Base-by-base conservation (phyloP, 1,140 invertebrate species). In the Ceratina calcarata region DNA sequence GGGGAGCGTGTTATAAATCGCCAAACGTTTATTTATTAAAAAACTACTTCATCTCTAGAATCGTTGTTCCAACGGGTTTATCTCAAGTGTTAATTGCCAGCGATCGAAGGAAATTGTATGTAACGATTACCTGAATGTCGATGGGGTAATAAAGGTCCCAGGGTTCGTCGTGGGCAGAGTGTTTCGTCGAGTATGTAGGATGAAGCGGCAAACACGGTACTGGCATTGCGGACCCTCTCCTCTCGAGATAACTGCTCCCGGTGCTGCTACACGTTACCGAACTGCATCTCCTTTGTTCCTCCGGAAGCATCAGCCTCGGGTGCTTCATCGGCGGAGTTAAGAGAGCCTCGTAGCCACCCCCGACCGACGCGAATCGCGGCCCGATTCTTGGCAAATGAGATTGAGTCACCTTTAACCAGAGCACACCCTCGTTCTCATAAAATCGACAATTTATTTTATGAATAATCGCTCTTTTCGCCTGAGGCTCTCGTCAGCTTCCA, bases 251-350 rank as follows among this genome's bases (percentile, higher is more conserved):
- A 60, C 96, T 96, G 89, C 96, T 96, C 67, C 95, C 96, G 18
- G 96, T 96, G 87, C 96, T 97, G 83, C 96, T 97, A 89, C 96
- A 97, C 16, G 96, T 97, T 78, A 96, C 95, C 64, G 96, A 96
- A 88, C 96, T 97, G 73, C 95, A 94, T 16, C 96, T 94, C 20
- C 96, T 93, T 55, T 95, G 94, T 53, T 95, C 93, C 37, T 93
- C 86, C 16, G 94, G 93, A 65, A 93, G 94, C 61, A 91, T 91
- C 62, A 93, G 83, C 61, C 89, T 87, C n/a, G 89, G 88, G 15
- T 85, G 89, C 51, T 95, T 87, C 92, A 93, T 84, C 58, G 95
- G 94, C 10, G 95, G 95, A 73, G 95, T 94, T 67, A 96, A 88
- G 58, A 96, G 89, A 84, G 95, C 95, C 69, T 95, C 95, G 83